A percentile compares a stretch with the other conserved stretches of the same genome.
Conservation (phyloP, 92 coral and sea anemone species). For the Palythoa heliodiscus region DNA sequence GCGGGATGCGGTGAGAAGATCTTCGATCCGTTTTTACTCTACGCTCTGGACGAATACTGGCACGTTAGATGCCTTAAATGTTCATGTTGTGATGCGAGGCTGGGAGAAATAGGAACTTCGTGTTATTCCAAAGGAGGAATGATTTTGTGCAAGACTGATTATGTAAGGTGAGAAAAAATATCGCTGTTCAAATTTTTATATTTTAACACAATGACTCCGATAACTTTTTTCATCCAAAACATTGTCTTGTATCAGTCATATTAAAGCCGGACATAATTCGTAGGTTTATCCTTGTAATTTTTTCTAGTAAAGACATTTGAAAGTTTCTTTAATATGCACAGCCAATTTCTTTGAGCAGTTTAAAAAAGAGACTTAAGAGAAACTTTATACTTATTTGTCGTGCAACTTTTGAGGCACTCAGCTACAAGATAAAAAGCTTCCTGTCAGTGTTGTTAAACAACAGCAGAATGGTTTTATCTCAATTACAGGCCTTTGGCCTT, state of each 20-base stretch:
- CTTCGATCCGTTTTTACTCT: conserved; percentile 87
- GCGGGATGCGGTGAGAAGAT: conserved; percentile 96
- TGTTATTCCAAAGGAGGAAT: conserved; percentile 97
- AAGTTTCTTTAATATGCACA: neutral
- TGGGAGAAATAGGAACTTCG: conserved; percentile 96
- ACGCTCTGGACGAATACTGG: conserved; percentile 98
- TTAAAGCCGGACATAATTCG: conserved; percentile 16
- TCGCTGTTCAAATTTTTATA: conserved; percentile 10
- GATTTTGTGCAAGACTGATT: conserved; percentile 95
- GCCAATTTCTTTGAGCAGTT: conserved; percentile 24
- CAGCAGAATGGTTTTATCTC: conserved; percentile 67
- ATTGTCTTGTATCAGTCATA: conserved; percentile 21
- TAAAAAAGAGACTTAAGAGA: neutral
- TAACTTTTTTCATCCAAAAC: neutral
- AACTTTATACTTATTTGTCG: conserved; percentile 38
- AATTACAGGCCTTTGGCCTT: conserved; percentile 61
- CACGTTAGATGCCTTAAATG: conserved; percentile 95
- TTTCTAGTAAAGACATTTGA: neutral
- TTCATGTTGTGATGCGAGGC: conserved; percentile 92
- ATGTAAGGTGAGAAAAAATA: conserved; percentile 76
- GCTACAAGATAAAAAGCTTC: conserved; percentile 41
- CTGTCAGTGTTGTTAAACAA: conserved; percentile 37
- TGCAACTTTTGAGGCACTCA: conserved; percentile 32
- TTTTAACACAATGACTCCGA: neutral
- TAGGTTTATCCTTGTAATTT: conserved; percentile 13